Conservation (phyloP, 2,888 invertebrate genomes). For the Actias luna region DNA sequence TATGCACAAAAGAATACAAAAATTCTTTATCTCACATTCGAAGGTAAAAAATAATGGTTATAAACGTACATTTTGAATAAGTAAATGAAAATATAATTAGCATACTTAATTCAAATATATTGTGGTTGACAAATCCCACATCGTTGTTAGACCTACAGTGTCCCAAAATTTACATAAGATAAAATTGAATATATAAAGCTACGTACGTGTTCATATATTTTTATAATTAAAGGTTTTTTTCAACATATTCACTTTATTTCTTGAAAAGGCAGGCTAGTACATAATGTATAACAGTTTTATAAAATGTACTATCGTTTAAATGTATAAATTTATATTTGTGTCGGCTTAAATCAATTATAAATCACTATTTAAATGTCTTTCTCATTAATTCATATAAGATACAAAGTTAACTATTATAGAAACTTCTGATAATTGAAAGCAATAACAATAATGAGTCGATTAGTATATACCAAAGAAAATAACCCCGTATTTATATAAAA, state of each 20-base stretch:
- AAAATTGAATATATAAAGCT: background rate
- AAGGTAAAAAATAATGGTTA: background rate
- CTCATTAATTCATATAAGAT: background rate
- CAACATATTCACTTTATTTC: background rate
- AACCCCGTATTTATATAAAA: background rate
- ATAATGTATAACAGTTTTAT: background rate
- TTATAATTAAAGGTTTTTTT: background rate
- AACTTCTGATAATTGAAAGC: background rate
- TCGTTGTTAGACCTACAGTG: background rate
- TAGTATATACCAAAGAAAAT: background rate
- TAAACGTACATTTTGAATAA: slow-evolving; percentile 7
- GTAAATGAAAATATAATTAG: background rate
- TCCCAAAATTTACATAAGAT: slow-evolving; percentile 1
- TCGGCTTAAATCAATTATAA: background rate
- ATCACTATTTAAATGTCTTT: background rate
- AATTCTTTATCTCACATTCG: background rate
- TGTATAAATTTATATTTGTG: background rate
- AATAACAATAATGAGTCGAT: background rate
- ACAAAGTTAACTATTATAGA: background rate
- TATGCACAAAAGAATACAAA: background rate
- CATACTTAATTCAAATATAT: slow-evolving; percentile 2
- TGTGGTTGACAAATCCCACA: slow-evolving; percentile 3
- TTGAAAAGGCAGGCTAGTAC: background rate
- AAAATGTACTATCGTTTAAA: background rate
- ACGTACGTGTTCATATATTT: background rate